These are phyloP conservation scores for Cephus cinctus DNA, from an alignment of 1,140 invertebrate genomes.

Conservation along the genomic window DNA sequence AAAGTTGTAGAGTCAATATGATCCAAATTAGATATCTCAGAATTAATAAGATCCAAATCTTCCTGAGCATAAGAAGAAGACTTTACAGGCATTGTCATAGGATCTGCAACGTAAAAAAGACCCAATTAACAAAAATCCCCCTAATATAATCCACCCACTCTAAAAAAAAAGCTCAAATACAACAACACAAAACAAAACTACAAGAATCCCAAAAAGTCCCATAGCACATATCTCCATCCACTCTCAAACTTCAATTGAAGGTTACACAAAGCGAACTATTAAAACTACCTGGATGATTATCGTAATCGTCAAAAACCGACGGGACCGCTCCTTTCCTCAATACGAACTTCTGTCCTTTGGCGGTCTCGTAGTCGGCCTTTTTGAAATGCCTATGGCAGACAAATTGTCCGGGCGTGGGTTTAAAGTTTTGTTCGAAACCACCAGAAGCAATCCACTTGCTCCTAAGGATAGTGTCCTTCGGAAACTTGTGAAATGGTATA, in stretches of 20 bases:
- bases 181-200: too few species aligned
- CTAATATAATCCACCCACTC: too few species aligned
- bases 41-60: conserved; percentile 39
- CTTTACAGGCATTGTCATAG: conserved; percentile 39
- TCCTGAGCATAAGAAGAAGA: conserved; percentile 38
- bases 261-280: neutral
- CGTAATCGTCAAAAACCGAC: conserved; percentile 50
- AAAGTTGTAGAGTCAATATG: conserved; percentile 19
- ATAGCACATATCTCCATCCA: too few species aligned
- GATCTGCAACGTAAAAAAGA: conserved; percentile 31
- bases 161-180: too few species aligned
- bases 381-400: conserved; percentile 66
- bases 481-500: conserved; percentile 60
- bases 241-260: too few species aligned
- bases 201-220: too few species aligned
- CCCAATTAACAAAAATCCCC: too few species aligned
- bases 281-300: conserved; percentile 38
- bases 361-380: conserved; percentile 62
- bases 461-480: conserved; percentile 49
- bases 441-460: conserved; percentile 56
- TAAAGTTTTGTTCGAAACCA: conserved; percentile 51
- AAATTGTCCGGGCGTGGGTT: conserved; percentile 58
- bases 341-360: conserved; percentile 60
- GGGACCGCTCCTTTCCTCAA: conserved; percentile 58
- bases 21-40: conserved; percentile 33